Percentiles rank a stretch among this genome's conserved stretches.
phyloP scores from a whole-genome alignment of 2,113 vertebrate species.

The Pangasianodon hypophthalmus region DNA sequence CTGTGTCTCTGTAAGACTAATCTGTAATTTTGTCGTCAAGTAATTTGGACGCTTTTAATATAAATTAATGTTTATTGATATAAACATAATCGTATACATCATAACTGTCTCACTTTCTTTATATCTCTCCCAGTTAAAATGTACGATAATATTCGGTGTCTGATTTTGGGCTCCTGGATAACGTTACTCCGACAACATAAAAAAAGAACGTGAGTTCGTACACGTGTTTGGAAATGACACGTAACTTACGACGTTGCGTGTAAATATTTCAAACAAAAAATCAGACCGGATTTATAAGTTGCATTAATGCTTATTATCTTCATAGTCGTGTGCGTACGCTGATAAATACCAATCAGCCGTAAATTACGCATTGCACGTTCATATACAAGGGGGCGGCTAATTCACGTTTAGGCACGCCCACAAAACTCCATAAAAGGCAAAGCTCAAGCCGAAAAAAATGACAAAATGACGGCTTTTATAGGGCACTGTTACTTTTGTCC shows the following conservation, averaged over 20 bases:
- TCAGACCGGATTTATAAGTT: background rate
- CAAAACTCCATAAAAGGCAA: background rate
- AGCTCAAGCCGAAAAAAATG: background rate
- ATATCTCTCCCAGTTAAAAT: too few relatives aligned
- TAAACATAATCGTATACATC: background rate
- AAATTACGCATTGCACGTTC: background rate
- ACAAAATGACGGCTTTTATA: background rate
- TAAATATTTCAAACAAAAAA: background rate
- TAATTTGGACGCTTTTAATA: background rate
- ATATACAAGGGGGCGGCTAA: background rate
- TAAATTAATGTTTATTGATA: background rate
- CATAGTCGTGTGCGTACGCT: background rate
- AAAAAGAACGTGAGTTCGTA: background rate
- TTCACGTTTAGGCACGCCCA: background rate
- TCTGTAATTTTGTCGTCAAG: too few relatives aligned
- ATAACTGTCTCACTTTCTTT: background rate
- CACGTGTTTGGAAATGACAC: background rate
- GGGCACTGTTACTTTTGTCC: background rate
- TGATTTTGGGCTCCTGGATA: too few relatives aligned
- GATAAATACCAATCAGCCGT: background rate
- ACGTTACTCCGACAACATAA: too few relatives aligned
- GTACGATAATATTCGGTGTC: too few relatives aligned
- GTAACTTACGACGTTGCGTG: background rate
- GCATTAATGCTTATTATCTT: background rate
- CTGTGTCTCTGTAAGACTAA: too few relatives aligned